A percentile compares a stretch with the other conserved stretches of the same genome.
phyloP scores from a whole-genome alignment of 2,888 invertebrate genomes.

The Drosophila mimetica region DNA sequence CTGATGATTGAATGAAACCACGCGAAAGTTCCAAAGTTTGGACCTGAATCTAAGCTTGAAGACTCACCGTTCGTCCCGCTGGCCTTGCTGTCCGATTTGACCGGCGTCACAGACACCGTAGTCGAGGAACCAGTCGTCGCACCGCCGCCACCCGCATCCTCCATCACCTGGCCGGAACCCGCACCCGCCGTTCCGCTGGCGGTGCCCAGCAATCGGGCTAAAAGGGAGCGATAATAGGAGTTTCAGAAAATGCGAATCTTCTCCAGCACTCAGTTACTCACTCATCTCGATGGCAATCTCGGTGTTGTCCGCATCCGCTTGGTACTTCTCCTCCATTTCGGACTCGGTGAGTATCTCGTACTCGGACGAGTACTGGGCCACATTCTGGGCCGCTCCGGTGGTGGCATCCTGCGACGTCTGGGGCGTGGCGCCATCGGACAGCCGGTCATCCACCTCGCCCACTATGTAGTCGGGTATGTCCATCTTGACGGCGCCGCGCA shows the following conservation, averaged over 20 bases:
- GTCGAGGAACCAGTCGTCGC: slow-evolving; percentile 38
- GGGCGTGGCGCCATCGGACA: slow-evolving; percentile 79
- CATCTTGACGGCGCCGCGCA: slow-evolving; percentile 85
- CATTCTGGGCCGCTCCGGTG: slow-evolving; percentile 77
- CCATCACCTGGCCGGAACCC: slow-evolving; percentile 68
- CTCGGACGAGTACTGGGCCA: slow-evolving; percentile 83
- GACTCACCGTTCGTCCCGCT: slow-evolving; percentile 69
- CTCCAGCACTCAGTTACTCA: slow-evolving; percentile 50
- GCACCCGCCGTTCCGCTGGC: slow-evolving; percentile 59
- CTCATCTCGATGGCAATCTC: slow-evolving; percentile 84
- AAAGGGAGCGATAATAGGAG: neutral
- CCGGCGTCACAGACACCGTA: slow-evolving; percentile 63
- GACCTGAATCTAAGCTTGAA: neutral
- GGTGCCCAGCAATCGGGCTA: slow-evolving; percentile 80
- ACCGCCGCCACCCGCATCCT: slow-evolving; percentile 59
- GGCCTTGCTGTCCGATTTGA: slow-evolving; percentile 79
- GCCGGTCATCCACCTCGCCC: slow-evolving; percentile 83
- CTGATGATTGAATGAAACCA: neutral
- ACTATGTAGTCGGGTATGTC: slow-evolving; percentile 86
- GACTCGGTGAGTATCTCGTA: slow-evolving; percentile 84
- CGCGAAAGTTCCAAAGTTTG: neutral
- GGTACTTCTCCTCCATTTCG: slow-evolving; percentile 83
- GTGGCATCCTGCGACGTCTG: slow-evolving; percentile 82
- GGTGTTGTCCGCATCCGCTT: slow-evolving; percentile 79
- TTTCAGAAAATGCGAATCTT: no score